phyloP scores from a whole-genome alignment of 1,140 invertebrate species.

The Sycophila sp. region DNA sequence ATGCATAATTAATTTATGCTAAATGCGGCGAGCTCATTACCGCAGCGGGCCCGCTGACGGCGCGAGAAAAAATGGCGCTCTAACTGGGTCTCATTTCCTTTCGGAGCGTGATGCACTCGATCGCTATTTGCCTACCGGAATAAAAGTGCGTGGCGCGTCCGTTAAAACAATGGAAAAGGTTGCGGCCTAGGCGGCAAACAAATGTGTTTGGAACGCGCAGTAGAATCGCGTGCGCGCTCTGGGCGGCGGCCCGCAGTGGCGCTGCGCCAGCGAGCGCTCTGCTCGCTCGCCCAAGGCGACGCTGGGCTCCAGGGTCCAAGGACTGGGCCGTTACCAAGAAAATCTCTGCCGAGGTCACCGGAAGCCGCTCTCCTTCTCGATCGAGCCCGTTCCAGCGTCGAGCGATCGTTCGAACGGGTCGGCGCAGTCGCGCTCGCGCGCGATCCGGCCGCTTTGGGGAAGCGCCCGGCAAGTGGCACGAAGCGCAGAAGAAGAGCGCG shows the following conservation, averaged over 20 bases:
- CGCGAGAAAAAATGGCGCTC: conserved; percentile 41
- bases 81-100: conserved; percentile 31
- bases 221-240: conserved; percentile 60
- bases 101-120: too few species aligned
- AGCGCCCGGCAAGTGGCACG: too few species aligned
- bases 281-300: conserved; percentile 59
- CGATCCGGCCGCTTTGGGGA: too few species aligned
- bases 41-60: conserved; percentile 33
- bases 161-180: too few species aligned
- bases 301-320: conserved; percentile 53
- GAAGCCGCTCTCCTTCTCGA: too few species aligned
- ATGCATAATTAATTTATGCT: conserved; percentile 63
- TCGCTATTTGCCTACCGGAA: too few species aligned
- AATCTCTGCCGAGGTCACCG: conserved; percentile 47
- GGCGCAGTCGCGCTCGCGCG: too few species aligned
- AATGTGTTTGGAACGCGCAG: conserved; percentile 55
- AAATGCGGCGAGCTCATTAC: conserved; percentile 45
- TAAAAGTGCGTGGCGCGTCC: too few species aligned
- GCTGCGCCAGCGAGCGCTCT: too few species aligned
- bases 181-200: conserved; percentile 24
- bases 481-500: too few species aligned
- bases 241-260: conserved; percentile 49
- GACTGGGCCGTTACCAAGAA: conserved; percentile 60
- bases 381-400: too few species aligned
- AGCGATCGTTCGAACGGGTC: conserved; percentile 33